Percentiles rank a stretch among this genome's conserved stretches.
These are phyloP conservation scores for Carassius carassius DNA, from an alignment of 2,113 vertebrate species.

Conservation along the genomic window DNA sequence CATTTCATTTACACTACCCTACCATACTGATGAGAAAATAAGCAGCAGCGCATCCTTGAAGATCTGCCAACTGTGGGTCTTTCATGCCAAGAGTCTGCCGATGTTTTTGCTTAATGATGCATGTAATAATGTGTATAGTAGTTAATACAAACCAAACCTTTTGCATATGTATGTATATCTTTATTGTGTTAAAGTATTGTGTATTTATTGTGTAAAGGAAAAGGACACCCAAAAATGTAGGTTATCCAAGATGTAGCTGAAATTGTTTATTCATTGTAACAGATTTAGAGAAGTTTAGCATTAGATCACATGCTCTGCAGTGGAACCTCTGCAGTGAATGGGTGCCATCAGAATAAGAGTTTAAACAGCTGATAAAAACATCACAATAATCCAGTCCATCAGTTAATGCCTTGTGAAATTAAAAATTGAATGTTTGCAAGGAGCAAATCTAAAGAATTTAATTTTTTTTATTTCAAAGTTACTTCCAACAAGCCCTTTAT, in stretches of 20 bases:
- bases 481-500: no score
- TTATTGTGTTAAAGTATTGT: neutral
- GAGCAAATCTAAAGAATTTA: no score
- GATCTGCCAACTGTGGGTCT: neutral
- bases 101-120: constrained; percentile 13
- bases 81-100: neutral
- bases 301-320: no score
- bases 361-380: no score
- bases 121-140: neutral
- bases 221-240: neutral
- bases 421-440: no score
- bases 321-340: no score
- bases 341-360: no score
- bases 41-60: neutral
- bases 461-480: no score
- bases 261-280: no score
- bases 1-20: neutral
- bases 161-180: neutral
- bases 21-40: neutral
- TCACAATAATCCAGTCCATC: no score
- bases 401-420: no score
- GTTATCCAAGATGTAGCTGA: neutral
- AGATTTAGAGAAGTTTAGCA: neutral
- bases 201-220: neutral
- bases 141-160: neutral